Conservation (phyloP, 2,797 vertebrate species). For the Myotis pilosus region DNA sequence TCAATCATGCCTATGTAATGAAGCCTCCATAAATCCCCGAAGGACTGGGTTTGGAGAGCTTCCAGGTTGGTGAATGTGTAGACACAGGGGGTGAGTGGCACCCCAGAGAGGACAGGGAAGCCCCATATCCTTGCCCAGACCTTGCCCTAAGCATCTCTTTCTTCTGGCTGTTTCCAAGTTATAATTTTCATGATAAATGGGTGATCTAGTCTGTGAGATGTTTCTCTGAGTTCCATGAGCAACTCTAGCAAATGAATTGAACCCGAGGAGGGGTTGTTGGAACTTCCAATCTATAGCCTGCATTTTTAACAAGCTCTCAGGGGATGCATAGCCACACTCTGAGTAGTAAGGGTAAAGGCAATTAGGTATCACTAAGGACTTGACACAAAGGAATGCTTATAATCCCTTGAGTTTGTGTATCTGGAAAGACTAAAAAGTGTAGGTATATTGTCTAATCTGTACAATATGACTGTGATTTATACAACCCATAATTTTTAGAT, state of each 20-base stretch:
- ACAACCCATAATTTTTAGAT: not conserved
- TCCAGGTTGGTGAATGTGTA: not conserved
- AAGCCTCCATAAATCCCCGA: not conserved
- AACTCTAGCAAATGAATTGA: not conserved
- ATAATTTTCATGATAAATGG: not conserved
- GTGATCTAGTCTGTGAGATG: not conserved
- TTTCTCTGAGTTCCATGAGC: not conserved
- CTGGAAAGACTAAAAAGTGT: not conserved
- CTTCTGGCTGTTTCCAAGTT: not conserved
- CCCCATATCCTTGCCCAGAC: too few relatives aligned
- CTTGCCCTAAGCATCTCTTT: not conserved
- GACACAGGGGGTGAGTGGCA: not conserved
- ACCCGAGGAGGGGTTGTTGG: not conserved
- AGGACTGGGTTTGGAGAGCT: not conserved
- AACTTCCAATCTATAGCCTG: not conserved
- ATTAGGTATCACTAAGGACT: not conserved
- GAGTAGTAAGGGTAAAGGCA: not conserved
- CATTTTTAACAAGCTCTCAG: not conserved
- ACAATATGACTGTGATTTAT: not conserved
- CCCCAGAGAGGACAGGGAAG: not conserved
- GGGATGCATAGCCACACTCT: not conserved
- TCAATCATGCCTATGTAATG: not conserved
- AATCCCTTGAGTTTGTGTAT: not conserved
- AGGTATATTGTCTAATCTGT: not conserved
- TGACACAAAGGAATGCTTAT: not conserved